Evolutionary conservation across 2,888 invertebrate genomes (phyloP).

Genomic region (Drosophila paracracens): DNA sequence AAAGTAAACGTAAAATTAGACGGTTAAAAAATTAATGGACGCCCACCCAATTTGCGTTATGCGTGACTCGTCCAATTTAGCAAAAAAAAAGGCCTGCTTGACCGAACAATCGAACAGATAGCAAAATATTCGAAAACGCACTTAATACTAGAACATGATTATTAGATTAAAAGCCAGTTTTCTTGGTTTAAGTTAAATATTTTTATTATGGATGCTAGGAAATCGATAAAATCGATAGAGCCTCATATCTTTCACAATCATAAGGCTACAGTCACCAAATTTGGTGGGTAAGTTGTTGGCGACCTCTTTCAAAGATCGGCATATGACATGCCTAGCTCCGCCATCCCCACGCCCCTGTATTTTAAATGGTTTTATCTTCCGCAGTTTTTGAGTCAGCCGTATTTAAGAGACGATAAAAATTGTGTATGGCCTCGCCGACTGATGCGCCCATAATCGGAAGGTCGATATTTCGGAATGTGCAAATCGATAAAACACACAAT

Average conservation of each 20-base stretch:
- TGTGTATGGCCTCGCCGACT: too few species aligned
- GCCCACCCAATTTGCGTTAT: constrained; percentile 42
- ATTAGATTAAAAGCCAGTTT: background rate
- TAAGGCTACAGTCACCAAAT: too few species aligned
- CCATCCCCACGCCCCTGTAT: accelerated
- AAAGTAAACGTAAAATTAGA: constrained; percentile 27
- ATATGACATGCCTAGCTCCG: too few species aligned
- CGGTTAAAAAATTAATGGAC: constrained; percentile 57
- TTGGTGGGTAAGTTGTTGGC: background rate
- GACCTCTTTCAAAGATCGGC: background rate
- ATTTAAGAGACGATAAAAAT: too few species aligned
- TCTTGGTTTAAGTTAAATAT: background rate
- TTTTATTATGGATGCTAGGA: background rate
- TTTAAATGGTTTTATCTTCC: too few species aligned
- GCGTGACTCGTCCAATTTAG: constrained; percentile 52
- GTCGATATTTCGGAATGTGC: too few species aligned
- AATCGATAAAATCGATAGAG: background rate
- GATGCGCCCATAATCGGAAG: too few species aligned
- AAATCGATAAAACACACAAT: too few species aligned
- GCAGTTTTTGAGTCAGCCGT: too few species aligned
- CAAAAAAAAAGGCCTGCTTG: background rate
- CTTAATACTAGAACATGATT: background rate
- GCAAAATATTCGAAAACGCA: background rate
- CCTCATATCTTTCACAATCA: too few species aligned
- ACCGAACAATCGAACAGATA: background rate